Conservation (phyloP, 2,797 vertebrate genomes). For the Lithobates pipiens region DNA sequence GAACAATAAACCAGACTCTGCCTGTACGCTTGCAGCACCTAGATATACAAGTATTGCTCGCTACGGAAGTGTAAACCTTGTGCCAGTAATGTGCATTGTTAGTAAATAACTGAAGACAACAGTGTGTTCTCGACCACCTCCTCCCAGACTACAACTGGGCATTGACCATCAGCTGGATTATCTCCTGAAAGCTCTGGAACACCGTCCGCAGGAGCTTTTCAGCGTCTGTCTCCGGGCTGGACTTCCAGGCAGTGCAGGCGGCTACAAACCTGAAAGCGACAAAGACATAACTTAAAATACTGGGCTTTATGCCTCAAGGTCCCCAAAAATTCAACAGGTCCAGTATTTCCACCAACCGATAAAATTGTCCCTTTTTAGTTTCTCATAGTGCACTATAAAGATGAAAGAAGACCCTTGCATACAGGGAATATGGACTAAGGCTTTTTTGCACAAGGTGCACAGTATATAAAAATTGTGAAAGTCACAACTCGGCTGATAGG, state of each 20-base stretch:
- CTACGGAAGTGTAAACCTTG: constrained; percentile 58
- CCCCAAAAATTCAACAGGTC: neutral
- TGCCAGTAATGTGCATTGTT: constrained; percentile 43
- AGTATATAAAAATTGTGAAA: too few species aligned
- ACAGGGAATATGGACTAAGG: neutral
- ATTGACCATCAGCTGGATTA: constrained; percentile 80
- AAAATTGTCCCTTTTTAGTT: neutral
- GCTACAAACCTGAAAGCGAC: constrained; percentile 80
- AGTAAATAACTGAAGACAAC: constrained; percentile 52
- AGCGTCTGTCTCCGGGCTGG: constrained; percentile 85
- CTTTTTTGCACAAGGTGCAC: too few species aligned
- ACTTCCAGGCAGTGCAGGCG: constrained; percentile 86
- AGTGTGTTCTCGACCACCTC: neutral
- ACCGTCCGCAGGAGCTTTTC: constrained; percentile 79
- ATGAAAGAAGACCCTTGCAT: too few species aligned
- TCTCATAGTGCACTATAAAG: too few species aligned
- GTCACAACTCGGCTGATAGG: too few species aligned
- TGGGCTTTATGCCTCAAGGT: too few species aligned
- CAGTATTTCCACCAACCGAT: neutral
- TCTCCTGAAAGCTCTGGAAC: constrained; percentile 81
- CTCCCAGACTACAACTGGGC: constrained; percentile 79
- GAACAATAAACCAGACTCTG: constrained; percentile 33
- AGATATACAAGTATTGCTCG: constrained; percentile 3
- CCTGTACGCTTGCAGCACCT: neutral
- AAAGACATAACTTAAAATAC: neutral